Percentiles rank a stretch among this genome's conserved stretches.
Evolutionary conservation across 1,140 invertebrate species (phyloP).

Genomic region (Caenorhabditis remanei): DNA sequence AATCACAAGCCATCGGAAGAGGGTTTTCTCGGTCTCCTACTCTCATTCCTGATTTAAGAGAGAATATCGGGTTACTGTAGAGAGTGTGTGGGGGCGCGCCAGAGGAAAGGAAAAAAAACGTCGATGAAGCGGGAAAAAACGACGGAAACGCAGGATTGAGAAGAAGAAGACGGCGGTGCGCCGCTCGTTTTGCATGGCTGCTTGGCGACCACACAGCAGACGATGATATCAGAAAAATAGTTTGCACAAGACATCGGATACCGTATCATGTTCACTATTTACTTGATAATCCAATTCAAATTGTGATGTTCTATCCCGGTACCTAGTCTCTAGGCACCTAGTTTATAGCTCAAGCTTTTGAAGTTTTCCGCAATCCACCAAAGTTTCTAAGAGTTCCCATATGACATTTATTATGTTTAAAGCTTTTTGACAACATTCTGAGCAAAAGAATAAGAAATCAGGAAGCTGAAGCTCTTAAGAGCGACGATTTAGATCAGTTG

Average conservation of each 20-base stretch:
- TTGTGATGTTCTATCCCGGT: too few relatives aligned
- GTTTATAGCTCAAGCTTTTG: too few relatives aligned
- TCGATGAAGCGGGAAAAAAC: conserved; percentile 36
- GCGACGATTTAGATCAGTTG: too few relatives aligned
- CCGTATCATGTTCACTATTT: background rate
- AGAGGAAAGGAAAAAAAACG: background rate
- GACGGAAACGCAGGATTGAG: conserved; percentile 38
- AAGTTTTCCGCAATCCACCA: too few relatives aligned
- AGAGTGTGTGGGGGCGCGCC: background rate
- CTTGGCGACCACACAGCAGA: conserved; percentile 33
- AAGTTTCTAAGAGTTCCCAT: too few relatives aligned
- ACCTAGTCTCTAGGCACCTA: too few relatives aligned
- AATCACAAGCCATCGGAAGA: conserved; percentile 25
- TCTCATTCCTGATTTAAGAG: conserved; percentile 18
- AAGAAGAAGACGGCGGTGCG: background rate
- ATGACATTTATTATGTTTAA: too few relatives aligned
- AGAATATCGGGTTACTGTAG: conserved; percentile 46
- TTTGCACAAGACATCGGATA: background rate
- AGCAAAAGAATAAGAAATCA: too few relatives aligned
- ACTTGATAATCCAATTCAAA: too few relatives aligned
- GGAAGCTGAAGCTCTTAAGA: too few relatives aligned
- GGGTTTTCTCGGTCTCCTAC: background rate
- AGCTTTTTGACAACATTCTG: too few relatives aligned
- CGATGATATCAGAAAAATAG: background rate
- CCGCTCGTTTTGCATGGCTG: conserved; percentile 41